Evolutionary conservation across 2,888 invertebrate genomes (phyloP).

Genomic region (Tinea trinotella): DNA sequence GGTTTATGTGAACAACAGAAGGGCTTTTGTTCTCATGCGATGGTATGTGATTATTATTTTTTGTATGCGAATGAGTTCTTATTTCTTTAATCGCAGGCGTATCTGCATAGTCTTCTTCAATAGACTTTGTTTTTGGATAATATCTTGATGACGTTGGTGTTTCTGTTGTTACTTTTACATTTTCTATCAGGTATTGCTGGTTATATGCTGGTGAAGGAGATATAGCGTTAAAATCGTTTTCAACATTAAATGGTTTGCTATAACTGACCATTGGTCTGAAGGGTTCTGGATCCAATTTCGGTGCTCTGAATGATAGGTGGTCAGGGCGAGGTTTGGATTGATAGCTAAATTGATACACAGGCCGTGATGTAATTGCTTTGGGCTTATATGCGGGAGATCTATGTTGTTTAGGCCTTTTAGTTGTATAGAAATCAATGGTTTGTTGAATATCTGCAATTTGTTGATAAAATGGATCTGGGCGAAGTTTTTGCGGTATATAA

Average conservation of each 20-base stretch:
- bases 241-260: constrained; percentile 61
- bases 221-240: constrained; percentile 57
- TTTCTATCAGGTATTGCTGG: constrained; percentile 60
- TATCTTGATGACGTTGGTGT: constrained; percentile 64
- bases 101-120: constrained; percentile 62
- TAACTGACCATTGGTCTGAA: constrained; percentile 77
- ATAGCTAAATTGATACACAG: constrained; percentile 82
- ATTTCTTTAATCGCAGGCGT: constrained; percentile 39
- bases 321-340: constrained; percentile 71
- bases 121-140: constrained; percentile 60
- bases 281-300: constrained; percentile 72
- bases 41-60: constrained; percentile 46
- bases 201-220: constrained; percentile 52
- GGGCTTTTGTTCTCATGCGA: constrained; percentile 49
- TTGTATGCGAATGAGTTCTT: constrained; percentile 31
- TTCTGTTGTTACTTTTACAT: constrained; percentile 62
- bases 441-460: constrained; percentile 78
- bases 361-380: constrained; percentile 68
- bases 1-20: constrained; percentile 36
- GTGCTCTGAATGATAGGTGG: constrained; percentile 59
- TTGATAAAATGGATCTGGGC: constrained; percentile 73
- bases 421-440: constrained; percentile 75
- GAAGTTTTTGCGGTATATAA: constrained; percentile 50
- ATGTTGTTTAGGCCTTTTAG: constrained; percentile 66
- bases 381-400: constrained; percentile 55